These are phyloP conservation scores for Amiota mariae DNA, from an alignment of 2,888 invertebrate genomes.

Conservation along the genomic window DNA sequence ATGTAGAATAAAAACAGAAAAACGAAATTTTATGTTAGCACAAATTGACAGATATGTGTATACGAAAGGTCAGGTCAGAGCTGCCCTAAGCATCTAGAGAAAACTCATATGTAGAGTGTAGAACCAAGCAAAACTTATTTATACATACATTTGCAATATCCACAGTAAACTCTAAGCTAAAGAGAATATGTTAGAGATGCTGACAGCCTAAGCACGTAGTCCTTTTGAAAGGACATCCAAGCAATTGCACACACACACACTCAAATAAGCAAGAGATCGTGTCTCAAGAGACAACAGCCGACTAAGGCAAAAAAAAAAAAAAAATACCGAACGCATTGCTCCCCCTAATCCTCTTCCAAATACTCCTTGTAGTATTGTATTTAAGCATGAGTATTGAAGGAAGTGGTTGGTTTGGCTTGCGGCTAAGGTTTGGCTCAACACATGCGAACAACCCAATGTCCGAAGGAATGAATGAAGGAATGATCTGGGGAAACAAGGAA, in stretches of 20 bases:
- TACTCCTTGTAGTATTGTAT: too few relatives aligned
- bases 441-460: slow-evolving; percentile 44
- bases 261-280: neutral
- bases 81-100: slow-evolving; percentile 38
- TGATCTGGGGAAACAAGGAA: too few relatives aligned
- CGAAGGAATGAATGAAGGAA: too few relatives aligned
- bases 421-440: slow-evolving; percentile 50
- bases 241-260: too few relatives aligned
- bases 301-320: neutral
- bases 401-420: neutral
- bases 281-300: neutral
- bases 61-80: slow-evolving; percentile 62
- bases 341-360: neutral
- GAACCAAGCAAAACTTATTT: neutral
- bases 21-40: slow-evolving; percentile 41
- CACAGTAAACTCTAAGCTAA: too few relatives aligned
- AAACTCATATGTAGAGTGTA: neutral
- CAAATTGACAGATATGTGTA: slow-evolving; percentile 61
- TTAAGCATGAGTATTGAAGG: too few relatives aligned
- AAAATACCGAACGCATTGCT: neutral
- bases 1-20: too few relatives aligned
- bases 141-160: neutral
- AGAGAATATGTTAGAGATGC: neutral
- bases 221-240: too few relatives aligned
- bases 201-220: slow-evolving; percentile 9